A percentile compares a stretch with the other conserved stretches of the same genome.
Conservation (phyloP, 2,797 vertebrate species). For the Darevskia nairensis region DNA sequence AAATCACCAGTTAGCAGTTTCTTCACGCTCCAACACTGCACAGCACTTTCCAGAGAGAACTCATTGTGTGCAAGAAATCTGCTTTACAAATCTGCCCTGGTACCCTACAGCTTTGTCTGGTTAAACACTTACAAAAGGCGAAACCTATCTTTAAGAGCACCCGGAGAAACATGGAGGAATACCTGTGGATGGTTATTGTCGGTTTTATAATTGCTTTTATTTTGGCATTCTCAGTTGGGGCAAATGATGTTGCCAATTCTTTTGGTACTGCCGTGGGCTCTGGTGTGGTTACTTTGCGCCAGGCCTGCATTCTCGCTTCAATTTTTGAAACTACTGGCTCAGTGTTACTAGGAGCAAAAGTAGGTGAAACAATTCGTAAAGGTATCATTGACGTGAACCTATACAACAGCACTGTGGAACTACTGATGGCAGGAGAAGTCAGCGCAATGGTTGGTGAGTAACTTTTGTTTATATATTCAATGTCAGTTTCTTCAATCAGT, state of each 20-base stretch:
- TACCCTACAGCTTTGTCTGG: conserved; percentile 76
- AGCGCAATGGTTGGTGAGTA: conserved; percentile 99
- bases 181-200: conserved; percentile 95
- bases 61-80: conserved; percentile 81
- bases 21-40: conserved; percentile 85
- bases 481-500: not conserved
- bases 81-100: conserved; percentile 75
- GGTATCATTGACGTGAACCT: conserved; percentile 97
- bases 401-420: conserved; percentile 87
- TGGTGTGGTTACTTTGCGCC: conserved; percentile 94
- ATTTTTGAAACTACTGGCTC: conserved; percentile 98
- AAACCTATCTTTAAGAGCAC: conserved; percentile 40
- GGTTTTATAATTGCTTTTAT: conserved; percentile 98
- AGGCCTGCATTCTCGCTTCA: conserved; percentile 97
- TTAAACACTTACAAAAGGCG: conserved; percentile 73
- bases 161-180: conserved; percentile 83
- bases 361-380: conserved; percentile 97
- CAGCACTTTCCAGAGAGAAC: conserved; percentile 84
- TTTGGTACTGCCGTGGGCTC: conserved; percentile 98
- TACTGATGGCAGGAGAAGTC: conserved; percentile 98
- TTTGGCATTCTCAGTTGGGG: conserved; percentile 97
- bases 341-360: conserved; percentile 95
- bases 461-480: not conserved
- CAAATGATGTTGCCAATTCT: conserved; percentile 98
- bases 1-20: conserved; percentile 94